phyloP scores from a whole-genome alignment of 2,888 invertebrate genomes.

The Epicampocera succincta region DNA sequence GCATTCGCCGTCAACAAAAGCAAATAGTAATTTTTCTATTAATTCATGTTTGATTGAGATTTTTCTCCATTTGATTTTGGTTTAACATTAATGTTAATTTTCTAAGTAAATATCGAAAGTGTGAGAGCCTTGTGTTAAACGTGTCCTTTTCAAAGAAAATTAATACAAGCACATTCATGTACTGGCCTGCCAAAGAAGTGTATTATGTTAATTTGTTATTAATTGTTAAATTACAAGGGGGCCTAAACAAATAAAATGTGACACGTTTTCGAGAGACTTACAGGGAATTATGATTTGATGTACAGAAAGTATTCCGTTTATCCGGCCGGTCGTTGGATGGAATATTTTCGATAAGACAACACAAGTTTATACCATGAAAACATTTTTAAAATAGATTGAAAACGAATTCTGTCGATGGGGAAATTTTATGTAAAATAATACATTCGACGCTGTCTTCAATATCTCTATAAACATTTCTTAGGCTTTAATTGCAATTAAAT shows the following conservation, averaged over 20 bases:
- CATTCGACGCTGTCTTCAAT: too few relatives aligned
- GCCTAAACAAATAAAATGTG: constrained; percentile 53
- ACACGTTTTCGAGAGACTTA: constrained; percentile 30
- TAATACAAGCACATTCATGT: constrained; percentile 22
- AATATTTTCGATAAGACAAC: too few relatives aligned
- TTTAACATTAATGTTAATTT: constrained; percentile 65
- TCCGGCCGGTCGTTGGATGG: too few relatives aligned
- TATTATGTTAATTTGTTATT: constrained; percentile 80
- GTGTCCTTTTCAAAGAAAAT: constrained; percentile 52
- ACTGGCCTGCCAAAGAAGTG: constrained; percentile 70
- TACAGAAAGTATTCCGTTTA: too few relatives aligned
- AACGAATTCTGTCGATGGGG: too few relatives aligned
- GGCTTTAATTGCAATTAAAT: too few relatives aligned
- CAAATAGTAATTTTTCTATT: constrained; percentile 68
- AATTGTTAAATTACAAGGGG: constrained; percentile 73
- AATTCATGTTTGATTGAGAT: constrained; percentile 56
- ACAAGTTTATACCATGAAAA: too few relatives aligned
- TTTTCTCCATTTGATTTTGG: constrained; percentile 39
- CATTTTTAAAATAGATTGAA: too few relatives aligned
- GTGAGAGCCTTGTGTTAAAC: constrained; percentile 61
- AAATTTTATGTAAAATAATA: too few relatives aligned
- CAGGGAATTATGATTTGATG: constrained; percentile 8
- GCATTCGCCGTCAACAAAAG: constrained; percentile 2
- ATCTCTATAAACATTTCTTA: too few relatives aligned
- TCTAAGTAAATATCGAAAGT: constrained; percentile 60